A percentile compares a stretch with the other conserved stretches of the same genome.
phyloP scores from a whole-genome alignment of 2,113 vertebrate species.

The Egretta garzetta region DNA sequence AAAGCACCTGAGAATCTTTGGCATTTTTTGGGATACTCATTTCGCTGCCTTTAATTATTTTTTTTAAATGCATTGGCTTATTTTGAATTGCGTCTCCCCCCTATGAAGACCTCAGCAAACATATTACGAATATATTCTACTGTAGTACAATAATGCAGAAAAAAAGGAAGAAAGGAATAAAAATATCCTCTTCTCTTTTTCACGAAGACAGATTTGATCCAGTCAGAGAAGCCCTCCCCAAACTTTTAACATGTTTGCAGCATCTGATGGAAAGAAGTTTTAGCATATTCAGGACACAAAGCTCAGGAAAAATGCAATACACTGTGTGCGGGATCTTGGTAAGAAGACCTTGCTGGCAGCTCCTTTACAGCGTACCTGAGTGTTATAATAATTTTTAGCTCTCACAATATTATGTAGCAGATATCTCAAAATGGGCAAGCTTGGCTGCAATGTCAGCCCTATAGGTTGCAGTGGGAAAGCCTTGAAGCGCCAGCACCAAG shows the following conservation, averaged over 20 bases:
- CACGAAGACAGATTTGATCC: not conserved
- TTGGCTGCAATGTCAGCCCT: not conserved
- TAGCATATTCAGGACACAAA: not conserved
- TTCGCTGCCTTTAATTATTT: not conserved
- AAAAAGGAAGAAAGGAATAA: not conserved
- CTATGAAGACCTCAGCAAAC: not conserved
- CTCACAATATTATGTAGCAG: not conserved
- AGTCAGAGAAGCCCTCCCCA: not conserved
- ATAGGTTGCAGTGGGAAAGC: not conserved
- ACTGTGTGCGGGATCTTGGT: not conserved
- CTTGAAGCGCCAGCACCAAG: not conserved
- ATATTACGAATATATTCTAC: not conserved
- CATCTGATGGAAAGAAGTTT: not conserved
- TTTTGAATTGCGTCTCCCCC: not conserved
- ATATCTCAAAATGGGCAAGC: not conserved
- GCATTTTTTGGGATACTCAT: not conserved
- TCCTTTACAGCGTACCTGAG: not conserved
- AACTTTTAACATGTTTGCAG: not conserved
- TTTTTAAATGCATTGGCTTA: not conserved
- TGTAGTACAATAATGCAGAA: not conserved
- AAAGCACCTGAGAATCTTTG: not conserved
- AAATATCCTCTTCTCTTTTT: not conserved
- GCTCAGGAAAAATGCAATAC: not conserved
- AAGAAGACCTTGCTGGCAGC: not conserved
- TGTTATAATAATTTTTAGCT: not conserved